A percentile compares a stretch with the other conserved stretches of the same genome.
Conservation (phyloP, 2,888 invertebrate species). For the Spilarctia lutea region DNA sequence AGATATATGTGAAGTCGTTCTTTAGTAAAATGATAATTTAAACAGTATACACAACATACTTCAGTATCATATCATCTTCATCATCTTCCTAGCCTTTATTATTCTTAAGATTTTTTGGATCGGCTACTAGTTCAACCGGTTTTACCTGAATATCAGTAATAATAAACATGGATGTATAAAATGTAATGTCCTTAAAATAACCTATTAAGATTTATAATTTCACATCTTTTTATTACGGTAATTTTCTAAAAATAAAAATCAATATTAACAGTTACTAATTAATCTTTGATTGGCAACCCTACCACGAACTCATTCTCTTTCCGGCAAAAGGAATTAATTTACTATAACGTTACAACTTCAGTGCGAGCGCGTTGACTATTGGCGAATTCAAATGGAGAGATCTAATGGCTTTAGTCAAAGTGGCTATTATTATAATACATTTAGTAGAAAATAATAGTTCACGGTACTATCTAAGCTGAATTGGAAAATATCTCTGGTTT, state of each 20-base stretch:
- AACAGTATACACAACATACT: too few relatives aligned
- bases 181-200: too few relatives aligned
- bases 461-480: background rate
- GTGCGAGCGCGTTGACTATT: slow-evolving; percentile 44
- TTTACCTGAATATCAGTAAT: too few relatives aligned
- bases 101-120: too few relatives aligned
- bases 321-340: slow-evolving; percentile 61
- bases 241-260: background rate
- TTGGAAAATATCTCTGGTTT: background rate
- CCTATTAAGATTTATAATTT: too few relatives aligned
- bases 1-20: too few relatives aligned
- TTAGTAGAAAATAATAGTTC: slow-evolving; percentile 33
- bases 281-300: slow-evolving; percentile 40
- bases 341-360: slow-evolving; percentile 56
- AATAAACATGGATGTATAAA: too few relatives aligned
- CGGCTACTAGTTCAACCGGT: too few relatives aligned
- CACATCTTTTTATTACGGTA: too few relatives aligned
- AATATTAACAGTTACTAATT: background rate
- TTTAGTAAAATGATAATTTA: too few relatives aligned
- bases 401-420: slow-evolving; percentile 35
- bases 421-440: slow-evolving; percentile 35
- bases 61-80: too few relatives aligned
- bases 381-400: slow-evolving; percentile 43
- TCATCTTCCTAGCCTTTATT: too few relatives aligned
- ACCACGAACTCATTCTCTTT: slow-evolving; percentile 60